Conservation (phyloP, 2,797 vertebrate genomes). For the Pampus argenteus region DNA sequence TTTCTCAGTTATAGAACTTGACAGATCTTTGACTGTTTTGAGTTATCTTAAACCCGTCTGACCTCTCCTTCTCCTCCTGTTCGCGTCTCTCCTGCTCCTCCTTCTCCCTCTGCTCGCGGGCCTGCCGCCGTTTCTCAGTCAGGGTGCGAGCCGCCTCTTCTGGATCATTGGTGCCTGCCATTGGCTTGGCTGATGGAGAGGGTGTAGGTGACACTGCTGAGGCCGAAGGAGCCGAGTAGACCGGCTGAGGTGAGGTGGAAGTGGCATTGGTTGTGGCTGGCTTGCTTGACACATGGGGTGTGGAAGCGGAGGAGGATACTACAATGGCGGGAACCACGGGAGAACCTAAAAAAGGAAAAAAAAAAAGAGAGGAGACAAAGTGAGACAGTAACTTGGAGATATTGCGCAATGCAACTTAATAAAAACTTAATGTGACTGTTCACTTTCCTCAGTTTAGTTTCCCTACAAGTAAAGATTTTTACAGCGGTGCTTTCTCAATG, state of each 20-base stretch:
- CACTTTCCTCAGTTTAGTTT: too few species aligned
- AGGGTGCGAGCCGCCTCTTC: slow-evolving; percentile 93
- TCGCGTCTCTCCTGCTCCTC: slow-evolving; percentile 92
- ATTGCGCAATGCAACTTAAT: neutral
- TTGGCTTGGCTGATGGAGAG: slow-evolving; percentile 86
- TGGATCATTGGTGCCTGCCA: slow-evolving; percentile 92
- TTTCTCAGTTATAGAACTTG: neutral
- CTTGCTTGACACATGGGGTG: slow-evolving; percentile 30
- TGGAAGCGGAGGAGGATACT: slow-evolving; percentile 57
- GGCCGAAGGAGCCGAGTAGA: slow-evolving; percentile 28
- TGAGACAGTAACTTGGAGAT: neutral
- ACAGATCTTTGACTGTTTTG: slow-evolving; percentile 4
- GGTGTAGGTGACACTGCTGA: slow-evolving; percentile 65
- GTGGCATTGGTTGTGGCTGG: slow-evolving; percentile 44
- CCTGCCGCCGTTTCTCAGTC: slow-evolving; percentile 92
- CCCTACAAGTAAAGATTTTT: neutral
- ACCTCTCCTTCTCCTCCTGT: slow-evolving; percentile 92
- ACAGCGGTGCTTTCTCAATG: neutral
- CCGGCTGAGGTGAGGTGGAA: slow-evolving; percentile 58
- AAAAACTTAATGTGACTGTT: neutral
- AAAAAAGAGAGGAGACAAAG: neutral
- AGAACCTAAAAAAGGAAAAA: slow-evolving; percentile 61
- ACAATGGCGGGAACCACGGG: slow-evolving; percentile 66
- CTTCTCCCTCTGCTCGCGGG: slow-evolving; percentile 92
- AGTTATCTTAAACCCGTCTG: slow-evolving; percentile 39